A percentile compares a stretch with the other conserved stretches of the same genome.
Conservation (phyloP, 2,797 vertebrate species). For the Babyrousa celebensis region DNA sequence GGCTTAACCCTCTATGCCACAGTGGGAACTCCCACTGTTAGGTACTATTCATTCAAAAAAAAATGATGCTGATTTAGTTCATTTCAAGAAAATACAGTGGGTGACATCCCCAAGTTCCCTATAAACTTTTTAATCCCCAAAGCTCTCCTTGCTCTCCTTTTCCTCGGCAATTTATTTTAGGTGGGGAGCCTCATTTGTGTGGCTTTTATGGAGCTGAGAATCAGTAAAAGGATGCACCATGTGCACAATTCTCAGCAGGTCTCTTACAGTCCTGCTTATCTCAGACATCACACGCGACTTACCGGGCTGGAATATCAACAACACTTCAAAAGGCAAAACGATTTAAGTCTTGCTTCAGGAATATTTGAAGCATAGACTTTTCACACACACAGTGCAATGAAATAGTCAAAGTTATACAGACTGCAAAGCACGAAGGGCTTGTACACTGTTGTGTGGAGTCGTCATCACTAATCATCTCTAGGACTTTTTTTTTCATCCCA, state of each 20-base stretch:
- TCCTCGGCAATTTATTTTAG: conserved; percentile 2
- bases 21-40: background rate
- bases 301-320: background rate
- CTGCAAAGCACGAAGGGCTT: background rate
- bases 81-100: background rate
- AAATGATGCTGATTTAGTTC: background rate
- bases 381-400: background rate
- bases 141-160: background rate
- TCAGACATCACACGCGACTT: background rate
- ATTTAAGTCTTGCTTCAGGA: background rate
- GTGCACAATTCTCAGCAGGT: background rate
- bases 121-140: background rate
- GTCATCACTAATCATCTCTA: background rate
- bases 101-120: background rate
- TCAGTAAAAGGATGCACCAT: background rate
- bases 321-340: background rate
- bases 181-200: background rate
- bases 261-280: background rate
- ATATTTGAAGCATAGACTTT: background rate
- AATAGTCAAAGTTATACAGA: background rate
- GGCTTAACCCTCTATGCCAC: too few relatives aligned
- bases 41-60: background rate
- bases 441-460: background rate
- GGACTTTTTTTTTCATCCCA: background rate
- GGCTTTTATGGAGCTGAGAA: conserved; percentile 1